Base-by-base conservation (phyloP, 2,113 vertebrate species). In the Tragelaphus scriptus region DNA sequence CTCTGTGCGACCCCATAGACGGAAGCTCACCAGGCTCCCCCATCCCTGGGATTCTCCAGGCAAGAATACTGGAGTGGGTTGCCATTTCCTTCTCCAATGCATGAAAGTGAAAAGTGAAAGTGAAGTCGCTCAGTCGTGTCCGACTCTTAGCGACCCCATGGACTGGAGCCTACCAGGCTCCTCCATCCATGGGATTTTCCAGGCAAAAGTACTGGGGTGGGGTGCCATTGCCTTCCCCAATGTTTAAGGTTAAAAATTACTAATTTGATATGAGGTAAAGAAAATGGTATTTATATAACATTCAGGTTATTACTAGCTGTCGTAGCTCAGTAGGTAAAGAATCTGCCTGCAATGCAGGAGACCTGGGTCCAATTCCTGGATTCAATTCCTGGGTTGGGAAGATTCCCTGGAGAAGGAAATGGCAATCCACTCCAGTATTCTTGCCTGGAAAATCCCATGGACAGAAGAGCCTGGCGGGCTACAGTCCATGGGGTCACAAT, bases 221-320 rank as follows among this genome's bases (percentile, higher is more conserved):
- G n/a, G n/a, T n/a, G n/a, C n/a, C n/a, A n/a, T n/a, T n/a, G n/a
- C n/a, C n/a, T n/a, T n/a, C n/a, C n/a, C n/a, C n/a, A n/a, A 80
- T 40, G 6, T 53, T 90, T 55, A 90, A 61, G 13, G 32, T 81
- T 89, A 51, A 91, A 85, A 61, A 59, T 59, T 16, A 68, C 14
- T 15, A 71, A 84, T 61, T 94, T 91, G 6, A 51, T 87, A 82
- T 90, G 23, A 95, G 0, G 0, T n/a, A 3, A 36, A 77, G 40
- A 82, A 63, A 14, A 89, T 49, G 7, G 21, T 17, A 71, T 86
- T 94, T 86, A 16, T 56, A n/a, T 91, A 71, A 49, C 40, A 95
- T 49, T 53, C 65, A 90, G 19, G 7, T 13, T 32, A 87, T 21
- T 87, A 36, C 44, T 92, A 85, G 23, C 5, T 79, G 17, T 36